Evolutionary conservation across 2,888 invertebrate genomes (phyloP).

Genomic region (Sarcophaga caerulescens): DNA sequence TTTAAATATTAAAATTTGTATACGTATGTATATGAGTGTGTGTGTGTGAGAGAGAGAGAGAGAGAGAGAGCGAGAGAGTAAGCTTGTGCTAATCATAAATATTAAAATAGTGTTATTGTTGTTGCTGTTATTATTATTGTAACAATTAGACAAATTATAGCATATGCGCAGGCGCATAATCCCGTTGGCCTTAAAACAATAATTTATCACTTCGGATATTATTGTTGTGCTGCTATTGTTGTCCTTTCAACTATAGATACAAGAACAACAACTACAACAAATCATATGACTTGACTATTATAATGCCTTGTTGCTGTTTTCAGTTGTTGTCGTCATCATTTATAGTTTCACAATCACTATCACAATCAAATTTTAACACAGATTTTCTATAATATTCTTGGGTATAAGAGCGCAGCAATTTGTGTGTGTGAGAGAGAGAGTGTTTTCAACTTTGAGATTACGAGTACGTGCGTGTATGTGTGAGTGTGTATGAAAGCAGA

Average conservation of each 20-base stretch:
- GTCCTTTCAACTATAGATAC: background rate
- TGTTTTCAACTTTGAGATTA: too few relatives aligned
- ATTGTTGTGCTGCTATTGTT: background rate
- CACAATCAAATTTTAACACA: conserved; percentile 49
- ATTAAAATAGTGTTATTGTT: background rate
- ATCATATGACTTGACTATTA: conserved; percentile 40
- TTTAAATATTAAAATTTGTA: too few relatives aligned
- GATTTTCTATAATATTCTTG: conserved; percentile 59
- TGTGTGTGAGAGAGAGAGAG: background rate
- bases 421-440: background rate
- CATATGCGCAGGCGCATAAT: conserved; percentile 63
- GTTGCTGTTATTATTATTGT: conserved; percentile 7
- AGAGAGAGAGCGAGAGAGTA: background rate
- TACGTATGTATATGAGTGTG: too few relatives aligned
- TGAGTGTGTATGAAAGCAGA: conserved; percentile 38
- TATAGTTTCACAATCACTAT: conserved; percentile 47
- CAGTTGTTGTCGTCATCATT: conserved; percentile 63
- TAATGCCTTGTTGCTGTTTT: conserved; percentile 58
- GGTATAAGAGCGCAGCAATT: background rate
- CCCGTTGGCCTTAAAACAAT: conserved; percentile 55
- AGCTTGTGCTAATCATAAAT: background rate
- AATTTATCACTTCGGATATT: conserved; percentile 39
- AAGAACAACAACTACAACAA: conserved; percentile 29
- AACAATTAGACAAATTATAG: conserved; percentile 41
- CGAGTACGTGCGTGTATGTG: background rate